Percentiles rank a stretch among this genome's conserved stretches.
These are phyloP conservation scores for Pteria penguin DNA, from an alignment of 2,888 invertebrate genomes.

Conservation along the genomic window DNA sequence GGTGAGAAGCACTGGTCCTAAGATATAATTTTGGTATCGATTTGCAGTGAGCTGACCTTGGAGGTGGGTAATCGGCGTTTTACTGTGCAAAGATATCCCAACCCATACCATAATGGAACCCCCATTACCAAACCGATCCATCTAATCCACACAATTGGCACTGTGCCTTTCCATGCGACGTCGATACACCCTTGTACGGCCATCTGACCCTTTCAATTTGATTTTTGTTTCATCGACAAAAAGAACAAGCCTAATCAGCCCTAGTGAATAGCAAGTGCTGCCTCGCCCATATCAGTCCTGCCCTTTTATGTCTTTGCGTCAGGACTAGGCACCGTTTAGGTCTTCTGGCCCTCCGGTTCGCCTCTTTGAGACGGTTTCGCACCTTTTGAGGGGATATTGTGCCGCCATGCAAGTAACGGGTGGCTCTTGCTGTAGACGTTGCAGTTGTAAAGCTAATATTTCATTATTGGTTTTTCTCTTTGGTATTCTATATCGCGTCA, in stretches of 20 bases:
- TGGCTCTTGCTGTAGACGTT: constrained; percentile 11
- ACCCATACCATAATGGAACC: constrained; percentile 34
- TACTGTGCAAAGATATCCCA: constrained; percentile 27
- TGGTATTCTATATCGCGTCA: too few species aligned
- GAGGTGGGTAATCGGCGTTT: constrained; percentile 20
- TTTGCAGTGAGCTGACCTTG: constrained; percentile 24
- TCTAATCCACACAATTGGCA: constrained; percentile 25
- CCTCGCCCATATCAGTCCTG: too few species aligned
- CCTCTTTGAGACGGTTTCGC: too few species aligned
- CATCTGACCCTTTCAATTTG: neutral
- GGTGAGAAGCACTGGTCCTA: constrained; percentile 17
- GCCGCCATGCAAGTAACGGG: constrained; percentile 12
- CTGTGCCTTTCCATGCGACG: constrained; percentile 28
- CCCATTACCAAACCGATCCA: constrained; percentile 28
- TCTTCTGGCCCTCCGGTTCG: too few species aligned
- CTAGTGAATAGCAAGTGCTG: too few species aligned
- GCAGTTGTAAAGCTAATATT: neutral
- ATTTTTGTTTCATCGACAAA: constrained; percentile 35
- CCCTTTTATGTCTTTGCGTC: too few species aligned
- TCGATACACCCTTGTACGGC: constrained; percentile 20
- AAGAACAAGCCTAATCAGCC: constrained; percentile 43
- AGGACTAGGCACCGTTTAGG: too few species aligned
- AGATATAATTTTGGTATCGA: constrained; percentile 25
- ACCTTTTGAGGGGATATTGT: too few species aligned
- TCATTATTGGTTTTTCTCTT: too few species aligned